Base-by-base conservation (phyloP, 2,888 invertebrate species). In the Portevinia maculata region DNA sequence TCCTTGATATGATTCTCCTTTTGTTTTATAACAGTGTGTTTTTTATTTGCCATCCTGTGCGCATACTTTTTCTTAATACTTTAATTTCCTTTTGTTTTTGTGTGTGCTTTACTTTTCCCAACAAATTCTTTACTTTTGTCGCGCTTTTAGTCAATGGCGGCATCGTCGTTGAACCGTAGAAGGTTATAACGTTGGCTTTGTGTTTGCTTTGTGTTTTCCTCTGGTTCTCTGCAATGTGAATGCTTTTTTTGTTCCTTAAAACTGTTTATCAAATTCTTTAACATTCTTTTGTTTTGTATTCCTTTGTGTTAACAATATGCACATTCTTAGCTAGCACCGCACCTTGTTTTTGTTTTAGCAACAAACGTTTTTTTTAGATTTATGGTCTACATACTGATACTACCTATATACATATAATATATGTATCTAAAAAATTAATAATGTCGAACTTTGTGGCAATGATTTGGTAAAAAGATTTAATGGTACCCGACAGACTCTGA, bases 1-100 rank as follows among this genome's bases (percentile, higher is more conserved):
- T 74, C 46, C 60, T 74, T 46, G 17, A 50, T 69, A 62, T 37
- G 59, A 52, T 52, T 67, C 39, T 69, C 41, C 24, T 39, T 76
- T 76, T 78, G 62, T 57, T 76, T 55, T 44, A 19, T 19, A 21
- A 44, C 15, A 19, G 50, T 17, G 48, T 67, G 57, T 76, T 44
- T 73, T 71, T 78, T 37, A 50, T 34, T 52, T 64, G 11, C 50
- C 8, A 28, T 39, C 52, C 28, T 39, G 21, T 30, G 50, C 13
- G 13, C 39, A 39, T 41, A 48, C 32, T 59, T 59, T 60, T 53
- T 55, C 52, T 67, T 53, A 41, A 67, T 53, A 41, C 32, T 57
- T 70, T 41, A 70, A 62, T 64, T 76, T 76, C 15, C 24, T 70
- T 76, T 32, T 37, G 13, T 50, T 15, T 41, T n/a, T 50, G 4